Evolutionary conservation across 2,888 invertebrate genomes (phyloP).

Genomic region (Andrena haemorrhoa): DNA sequence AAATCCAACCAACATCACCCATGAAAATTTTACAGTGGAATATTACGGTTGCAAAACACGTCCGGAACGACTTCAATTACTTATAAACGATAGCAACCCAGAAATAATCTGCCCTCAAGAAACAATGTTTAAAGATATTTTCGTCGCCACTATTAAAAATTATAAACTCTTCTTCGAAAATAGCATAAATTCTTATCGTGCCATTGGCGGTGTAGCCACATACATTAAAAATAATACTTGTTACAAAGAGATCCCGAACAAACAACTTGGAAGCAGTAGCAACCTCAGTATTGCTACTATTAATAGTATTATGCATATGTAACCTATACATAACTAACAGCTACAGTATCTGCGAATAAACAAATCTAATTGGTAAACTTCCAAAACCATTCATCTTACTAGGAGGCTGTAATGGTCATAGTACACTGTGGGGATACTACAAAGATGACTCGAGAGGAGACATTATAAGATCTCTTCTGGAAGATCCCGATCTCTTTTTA

Average conservation of each 20-base stretch:
- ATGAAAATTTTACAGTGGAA: conserved; percentile 5
- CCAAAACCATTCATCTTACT: background rate
- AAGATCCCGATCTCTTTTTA: background rate
- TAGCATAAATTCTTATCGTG: background rate
- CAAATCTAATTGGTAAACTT: background rate
- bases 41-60: background rate
- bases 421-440: background rate
- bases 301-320: background rate
- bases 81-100: background rate
- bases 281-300: background rate
- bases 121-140: background rate
- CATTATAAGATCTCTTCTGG: background rate
- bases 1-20: background rate
- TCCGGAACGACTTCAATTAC: background rate
- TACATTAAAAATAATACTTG: background rate
- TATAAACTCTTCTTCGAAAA: background rate
- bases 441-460: background rate
- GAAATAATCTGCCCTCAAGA: background rate
- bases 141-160: background rate
- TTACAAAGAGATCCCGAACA: background rate
- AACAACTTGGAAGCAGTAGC: background rate
- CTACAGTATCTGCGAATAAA: background rate
- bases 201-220: background rate
- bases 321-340: background rate
- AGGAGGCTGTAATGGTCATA: background rate